phyloP scores from a whole-genome alignment of 2,888 invertebrate species.

The Gisinianus flammeolus region DNA sequence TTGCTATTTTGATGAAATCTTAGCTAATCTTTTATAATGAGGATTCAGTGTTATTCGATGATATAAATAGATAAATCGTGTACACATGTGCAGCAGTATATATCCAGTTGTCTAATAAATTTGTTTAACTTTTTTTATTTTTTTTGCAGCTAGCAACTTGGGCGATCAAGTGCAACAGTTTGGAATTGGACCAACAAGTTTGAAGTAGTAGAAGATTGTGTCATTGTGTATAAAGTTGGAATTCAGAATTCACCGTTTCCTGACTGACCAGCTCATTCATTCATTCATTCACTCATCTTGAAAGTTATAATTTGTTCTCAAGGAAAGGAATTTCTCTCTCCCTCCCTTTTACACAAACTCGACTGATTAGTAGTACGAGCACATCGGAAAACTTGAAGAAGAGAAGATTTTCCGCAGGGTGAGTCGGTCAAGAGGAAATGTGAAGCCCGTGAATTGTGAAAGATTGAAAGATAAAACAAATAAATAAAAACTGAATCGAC shows the following conservation, averaged over 20 bases:
- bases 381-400: too few species aligned
- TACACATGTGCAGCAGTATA: not conserved
- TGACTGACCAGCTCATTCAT: slow-evolving; percentile 43
- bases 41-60: not conserved
- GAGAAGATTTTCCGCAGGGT: slow-evolving; percentile 32
- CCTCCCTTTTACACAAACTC: not conserved
- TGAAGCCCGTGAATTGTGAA: slow-evolving; percentile 22
- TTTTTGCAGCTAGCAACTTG: slow-evolving; percentile 36
- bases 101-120: not conserved
- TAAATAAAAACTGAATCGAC: not conserved
- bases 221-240: slow-evolving; percentile 2
- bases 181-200: slow-evolving; percentile 28
- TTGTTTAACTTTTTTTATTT: not conserved
- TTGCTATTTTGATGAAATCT: too few species aligned
- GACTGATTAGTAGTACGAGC: not conserved
- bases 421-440: slow-evolving; percentile 41
- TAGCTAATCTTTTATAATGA: too few species aligned
- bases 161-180: slow-evolving; percentile 35
- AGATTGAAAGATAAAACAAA: not conserved
- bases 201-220: not conserved
- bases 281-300: not conserved
- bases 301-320: not conserved
- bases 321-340: not conserved
- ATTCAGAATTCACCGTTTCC: slow-evolving; percentile 37
- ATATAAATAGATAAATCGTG: not conserved